Percentiles rank a stretch among this genome's conserved stretches.
Evolutionary conservation across 2,797 vertebrate genomes (phyloP).

Genomic region (Gila robusta): DNA sequence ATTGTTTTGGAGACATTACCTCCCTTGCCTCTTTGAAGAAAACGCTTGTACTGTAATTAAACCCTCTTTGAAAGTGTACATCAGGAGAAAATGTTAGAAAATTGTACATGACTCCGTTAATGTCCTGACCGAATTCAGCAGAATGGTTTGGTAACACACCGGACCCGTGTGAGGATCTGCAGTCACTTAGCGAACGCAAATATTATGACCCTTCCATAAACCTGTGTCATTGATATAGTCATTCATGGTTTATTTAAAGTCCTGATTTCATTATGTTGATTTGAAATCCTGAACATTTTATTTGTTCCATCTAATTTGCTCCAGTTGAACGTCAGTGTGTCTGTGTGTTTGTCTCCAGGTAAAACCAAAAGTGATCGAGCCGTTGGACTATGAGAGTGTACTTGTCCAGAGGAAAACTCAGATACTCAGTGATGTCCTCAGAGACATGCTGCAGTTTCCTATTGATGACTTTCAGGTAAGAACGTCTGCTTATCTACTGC

Average conservation of each 20-base stretch:
- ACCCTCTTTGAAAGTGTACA: not conserved
- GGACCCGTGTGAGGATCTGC: not conserved
- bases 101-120: not conserved
- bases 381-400: constrained; percentile 96
- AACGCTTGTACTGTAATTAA: not conserved
- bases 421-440: constrained; percentile 91
- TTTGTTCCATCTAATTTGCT: not conserved
- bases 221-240: not conserved
- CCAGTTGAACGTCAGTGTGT: constrained; percentile 19
- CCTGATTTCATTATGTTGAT: not conserved
- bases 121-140: not conserved
- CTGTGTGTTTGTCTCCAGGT: constrained; percentile 77
- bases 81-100: not conserved
- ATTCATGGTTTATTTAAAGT: not conserved
- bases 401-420: constrained; percentile 94
- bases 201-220: not conserved
- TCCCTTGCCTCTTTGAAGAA: not conserved
- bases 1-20: not conserved
- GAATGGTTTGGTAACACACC: not conserved
- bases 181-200: not conserved
- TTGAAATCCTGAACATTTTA: not conserved
- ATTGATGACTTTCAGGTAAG: constrained; percentile 95
- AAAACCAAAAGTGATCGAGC: constrained; percentile 94
- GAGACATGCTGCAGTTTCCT: constrained; percentile 97
- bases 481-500: not conserved